These are phyloP conservation scores for Clitarchus hookeri DNA, from an alignment of 2,888 invertebrate species.

Conservation along the genomic window DNA sequence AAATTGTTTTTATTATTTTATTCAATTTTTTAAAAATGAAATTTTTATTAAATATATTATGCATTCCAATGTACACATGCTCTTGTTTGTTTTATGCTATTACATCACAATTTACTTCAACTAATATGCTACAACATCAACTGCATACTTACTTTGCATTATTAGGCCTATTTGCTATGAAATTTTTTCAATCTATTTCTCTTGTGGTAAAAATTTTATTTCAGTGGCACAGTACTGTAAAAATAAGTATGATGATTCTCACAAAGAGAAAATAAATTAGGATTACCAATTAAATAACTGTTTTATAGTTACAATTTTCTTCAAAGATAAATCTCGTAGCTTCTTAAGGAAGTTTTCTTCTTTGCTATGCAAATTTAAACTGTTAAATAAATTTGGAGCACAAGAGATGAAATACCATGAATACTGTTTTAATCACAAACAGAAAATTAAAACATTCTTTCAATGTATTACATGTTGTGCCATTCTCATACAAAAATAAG, in stretches of 20 bases:
- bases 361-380: background rate
- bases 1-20: background rate
- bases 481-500: background rate
- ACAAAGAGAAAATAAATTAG: background rate
- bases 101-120: background rate
- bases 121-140: constrained; percentile 28
- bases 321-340: background rate
- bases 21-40: constrained; percentile 1
- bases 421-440: background rate
- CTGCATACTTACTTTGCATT: constrained; percentile 27
- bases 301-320: background rate
- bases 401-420: background rate
- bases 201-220: background rate
- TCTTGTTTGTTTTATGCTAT: background rate
- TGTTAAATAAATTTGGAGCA: background rate
- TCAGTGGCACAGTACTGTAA: background rate
- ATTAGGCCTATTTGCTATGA: constrained; percentile 24
- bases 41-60: background rate
- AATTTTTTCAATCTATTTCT: background rate
- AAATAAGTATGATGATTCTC: background rate
- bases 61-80: constrained; percentile 5
- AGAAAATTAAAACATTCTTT: background rate
- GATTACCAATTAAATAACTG: too few relatives aligned
- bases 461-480: background rate
- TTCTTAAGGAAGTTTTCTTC: background rate